phyloP scores from a whole-genome alignment of 2,113 vertebrate species.

The Otus sunia region DNA sequence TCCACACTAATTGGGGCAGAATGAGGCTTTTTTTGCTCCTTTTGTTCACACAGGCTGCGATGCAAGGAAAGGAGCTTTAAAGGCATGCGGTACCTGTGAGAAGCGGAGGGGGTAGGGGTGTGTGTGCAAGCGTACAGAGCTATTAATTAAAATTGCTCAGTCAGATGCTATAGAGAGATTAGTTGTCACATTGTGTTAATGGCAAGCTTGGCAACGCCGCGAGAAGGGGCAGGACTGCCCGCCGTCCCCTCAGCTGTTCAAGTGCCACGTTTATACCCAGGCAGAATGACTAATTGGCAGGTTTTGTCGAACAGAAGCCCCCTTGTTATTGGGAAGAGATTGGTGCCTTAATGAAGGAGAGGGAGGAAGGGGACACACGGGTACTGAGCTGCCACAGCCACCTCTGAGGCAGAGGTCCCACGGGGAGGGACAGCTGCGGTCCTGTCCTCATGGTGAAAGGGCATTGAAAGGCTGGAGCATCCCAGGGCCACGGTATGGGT shows the following conservation, averaged over 20 bases:
- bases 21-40: neutral
- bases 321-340: constrained; percentile 33
- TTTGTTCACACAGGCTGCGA: neutral
- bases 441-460: neutral
- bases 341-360: constrained; percentile 25
- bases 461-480: neutral
- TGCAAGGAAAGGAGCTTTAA: constrained; percentile 7
- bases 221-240: constrained; percentile 78
- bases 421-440: neutral
- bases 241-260: constrained; percentile 79
- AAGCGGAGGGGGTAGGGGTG: neutral
- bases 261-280: constrained; percentile 61
- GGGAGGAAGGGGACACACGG: neutral
- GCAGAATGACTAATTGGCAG: constrained; percentile 71
- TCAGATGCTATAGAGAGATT: constrained; percentile 80
- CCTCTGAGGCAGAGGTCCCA: neutral
- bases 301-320: constrained; percentile 60
- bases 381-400: neutral
- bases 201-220: constrained; percentile 72
- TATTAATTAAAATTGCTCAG: constrained; percentile 81
- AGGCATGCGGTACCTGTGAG: constrained; percentile 48
- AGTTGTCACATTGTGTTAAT: constrained; percentile 86
- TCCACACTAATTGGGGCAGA: neutral
- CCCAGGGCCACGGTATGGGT: neutral
- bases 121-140: constrained; percentile 31